Evolutionary conservation across 2,797 vertebrate species (phyloP).

Genomic region (Diplodus puntazzo): DNA sequence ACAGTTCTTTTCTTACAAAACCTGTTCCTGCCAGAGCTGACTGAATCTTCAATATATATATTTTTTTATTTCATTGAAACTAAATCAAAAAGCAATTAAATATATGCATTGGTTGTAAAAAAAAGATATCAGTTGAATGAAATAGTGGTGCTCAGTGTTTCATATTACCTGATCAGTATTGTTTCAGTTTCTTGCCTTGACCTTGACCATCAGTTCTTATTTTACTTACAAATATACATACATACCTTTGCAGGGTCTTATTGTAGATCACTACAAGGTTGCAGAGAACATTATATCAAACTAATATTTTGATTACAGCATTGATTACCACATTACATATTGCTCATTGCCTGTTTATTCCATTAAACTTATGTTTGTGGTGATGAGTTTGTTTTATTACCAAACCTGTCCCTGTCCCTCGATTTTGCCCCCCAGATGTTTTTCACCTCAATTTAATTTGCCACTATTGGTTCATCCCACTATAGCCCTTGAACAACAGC

Average conservation of each 20-base stretch:
- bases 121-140: slow-evolving; percentile 19
- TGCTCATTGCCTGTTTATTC: not conserved
- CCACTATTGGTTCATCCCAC: no score
- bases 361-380: not conserved
- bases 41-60: not conserved
- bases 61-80: slow-evolving; percentile 17
- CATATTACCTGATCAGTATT: slow-evolving; percentile 27
- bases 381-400: not conserved
- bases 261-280: not conserved
- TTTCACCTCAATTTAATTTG: no score
- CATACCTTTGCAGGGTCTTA: not conserved
- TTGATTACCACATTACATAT: slow-evolving; percentile 5
- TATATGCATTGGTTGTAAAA: slow-evolving; percentile 25
- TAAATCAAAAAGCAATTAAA: slow-evolving; percentile 27
- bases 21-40: not conserved
- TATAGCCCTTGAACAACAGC: no score
- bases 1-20: not conserved
- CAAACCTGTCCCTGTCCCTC: no score
- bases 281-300: slow-evolving; percentile 4
- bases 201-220: slow-evolving; percentile 22
- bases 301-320: not conserved
- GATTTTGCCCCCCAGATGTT: not conserved
- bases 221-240: not conserved
- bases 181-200: slow-evolving; percentile 13
- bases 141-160: slow-evolving; percentile 23